phyloP scores from a whole-genome alignment of 2,113 vertebrate species.

The Xerus inauris region DNA sequence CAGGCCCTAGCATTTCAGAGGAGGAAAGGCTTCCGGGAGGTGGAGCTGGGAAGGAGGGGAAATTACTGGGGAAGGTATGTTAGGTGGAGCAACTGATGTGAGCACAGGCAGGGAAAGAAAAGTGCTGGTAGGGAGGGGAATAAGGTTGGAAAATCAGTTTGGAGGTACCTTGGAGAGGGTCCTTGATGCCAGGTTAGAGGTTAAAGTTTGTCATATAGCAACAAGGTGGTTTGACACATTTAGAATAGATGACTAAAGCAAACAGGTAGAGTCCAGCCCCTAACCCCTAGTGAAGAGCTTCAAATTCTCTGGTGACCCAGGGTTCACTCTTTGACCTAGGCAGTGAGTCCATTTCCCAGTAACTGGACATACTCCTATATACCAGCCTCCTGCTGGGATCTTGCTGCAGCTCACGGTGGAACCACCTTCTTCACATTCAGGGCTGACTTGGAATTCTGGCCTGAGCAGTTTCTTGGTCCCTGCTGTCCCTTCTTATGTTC shows the following conservation, averaged over 20 bases:
- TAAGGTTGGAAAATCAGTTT: neutral
- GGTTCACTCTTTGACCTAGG: neutral
- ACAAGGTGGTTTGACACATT: neutral
- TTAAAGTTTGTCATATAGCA: constrained; percentile 22
- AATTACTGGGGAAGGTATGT: neutral
- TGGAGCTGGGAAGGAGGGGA: neutral
- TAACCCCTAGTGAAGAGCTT: neutral
- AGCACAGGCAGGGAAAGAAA: neutral
- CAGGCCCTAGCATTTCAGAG: neutral
- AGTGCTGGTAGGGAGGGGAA: neutral
- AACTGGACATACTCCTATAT: neutral
- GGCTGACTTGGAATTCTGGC: neutral
- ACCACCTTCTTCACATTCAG: neutral
- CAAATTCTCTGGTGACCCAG: neutral
- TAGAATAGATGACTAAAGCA: neutral
- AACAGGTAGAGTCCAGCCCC: neutral
- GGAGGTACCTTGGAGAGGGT: neutral
- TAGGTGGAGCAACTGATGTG: neutral
- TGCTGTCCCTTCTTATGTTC: neutral
- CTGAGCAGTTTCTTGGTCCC: constrained; percentile 25
- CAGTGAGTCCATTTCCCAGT: neutral
- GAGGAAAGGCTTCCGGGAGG: neutral
- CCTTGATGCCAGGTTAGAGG: neutral
- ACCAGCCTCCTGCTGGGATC: neutral
- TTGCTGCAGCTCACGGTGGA: neutral